A percentile compares a stretch with the other conserved stretches of the same genome.
Conservation (phyloP, 92 coral and sea anemone species). For the Virgularia gustaviana region DNA sequence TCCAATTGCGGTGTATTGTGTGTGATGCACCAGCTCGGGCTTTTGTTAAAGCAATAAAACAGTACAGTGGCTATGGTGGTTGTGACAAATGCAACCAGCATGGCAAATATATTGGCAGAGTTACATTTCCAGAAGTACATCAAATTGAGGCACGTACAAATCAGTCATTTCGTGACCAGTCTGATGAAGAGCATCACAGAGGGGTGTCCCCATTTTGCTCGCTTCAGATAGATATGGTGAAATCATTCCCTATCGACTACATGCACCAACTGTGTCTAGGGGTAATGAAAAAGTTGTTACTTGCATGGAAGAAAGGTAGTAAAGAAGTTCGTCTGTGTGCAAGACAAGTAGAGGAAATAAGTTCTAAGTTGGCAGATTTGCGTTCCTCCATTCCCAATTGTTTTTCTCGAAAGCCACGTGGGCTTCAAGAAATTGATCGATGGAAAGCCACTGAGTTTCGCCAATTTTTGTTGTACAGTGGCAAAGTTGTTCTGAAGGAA, state of each 20-base stretch:
- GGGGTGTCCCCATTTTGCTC: neutral
- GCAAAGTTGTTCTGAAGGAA: neutral
- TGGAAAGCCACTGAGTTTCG: conserved; percentile 9
- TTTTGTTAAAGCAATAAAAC: neutral
- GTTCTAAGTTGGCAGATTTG: neutral
- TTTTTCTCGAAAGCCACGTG: neutral
- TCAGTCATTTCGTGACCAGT: neutral
- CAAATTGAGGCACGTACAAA: neutral
- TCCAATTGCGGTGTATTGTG: neutral
- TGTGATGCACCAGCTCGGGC: conserved; percentile 4
- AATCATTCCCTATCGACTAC: conserved; percentile 1
- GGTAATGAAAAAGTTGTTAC: neutral
- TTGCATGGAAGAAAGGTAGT: neutral
- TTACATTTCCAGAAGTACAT: neutral
- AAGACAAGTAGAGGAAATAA: neutral
- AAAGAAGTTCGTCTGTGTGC: neutral
- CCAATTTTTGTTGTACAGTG: conserved; percentile 17
- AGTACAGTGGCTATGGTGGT: neutral
- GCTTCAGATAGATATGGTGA: neutral
- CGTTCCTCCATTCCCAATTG: neutral
- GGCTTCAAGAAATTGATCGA: neutral
- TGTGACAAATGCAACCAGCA: conserved; percentile 2
- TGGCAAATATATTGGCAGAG: neutral
- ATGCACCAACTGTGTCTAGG: no score
- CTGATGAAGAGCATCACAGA: neutral